Percentiles rank a stretch among this genome's conserved stretches.
Evolutionary conservation across 2,113 vertebrate genomes (phyloP).

Genomic region (Phrynosoma platyrhinos): DNA sequence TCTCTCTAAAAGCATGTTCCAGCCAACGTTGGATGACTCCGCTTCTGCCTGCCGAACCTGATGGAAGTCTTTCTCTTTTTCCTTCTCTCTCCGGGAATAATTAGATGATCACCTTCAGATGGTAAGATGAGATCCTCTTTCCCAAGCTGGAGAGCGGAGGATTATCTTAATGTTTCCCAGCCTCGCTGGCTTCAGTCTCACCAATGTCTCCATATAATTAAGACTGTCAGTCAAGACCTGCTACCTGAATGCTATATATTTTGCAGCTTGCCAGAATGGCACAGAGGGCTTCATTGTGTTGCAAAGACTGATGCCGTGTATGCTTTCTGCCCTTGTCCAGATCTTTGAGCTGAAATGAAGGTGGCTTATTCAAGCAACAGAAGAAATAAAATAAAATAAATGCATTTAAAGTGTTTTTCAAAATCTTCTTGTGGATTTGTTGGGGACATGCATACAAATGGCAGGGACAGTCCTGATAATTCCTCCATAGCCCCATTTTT

Average conservation of each 20-base stretch:
- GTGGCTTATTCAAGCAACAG: background rate
- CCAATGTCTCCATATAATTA: conserved; percentile 41
- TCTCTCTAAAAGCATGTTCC: background rate
- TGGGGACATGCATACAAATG: too few species aligned
- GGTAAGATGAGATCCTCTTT: conserved; percentile 46
- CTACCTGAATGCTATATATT: conserved; percentile 37
- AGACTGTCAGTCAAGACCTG: conserved; percentile 62
- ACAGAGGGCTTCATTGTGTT: conserved; percentile 31
- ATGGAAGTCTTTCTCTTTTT: conserved; percentile 22
- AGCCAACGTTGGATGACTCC: background rate
- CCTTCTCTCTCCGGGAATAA: conserved; percentile 38
- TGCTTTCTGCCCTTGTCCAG: background rate
- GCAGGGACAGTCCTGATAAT: too few species aligned
- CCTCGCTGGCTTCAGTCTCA: conserved; percentile 34
- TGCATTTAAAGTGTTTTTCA: too few species aligned
- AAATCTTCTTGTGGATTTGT: too few species aligned
- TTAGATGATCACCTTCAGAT: conserved; percentile 54
- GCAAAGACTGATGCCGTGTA: conserved; percentile 32
- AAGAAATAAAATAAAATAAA: background rate
- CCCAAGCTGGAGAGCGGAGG: conserved; percentile 30
- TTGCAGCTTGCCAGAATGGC: conserved; percentile 25
- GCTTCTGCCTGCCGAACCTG: conserved; percentile 21
- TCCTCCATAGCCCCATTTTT: too few species aligned
- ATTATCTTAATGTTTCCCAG: conserved; percentile 36
- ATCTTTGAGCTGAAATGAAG: background rate